Evolutionary conservation across 2,888 invertebrate species (phyloP).

Genomic region (Cylloceria caligata): DNA sequence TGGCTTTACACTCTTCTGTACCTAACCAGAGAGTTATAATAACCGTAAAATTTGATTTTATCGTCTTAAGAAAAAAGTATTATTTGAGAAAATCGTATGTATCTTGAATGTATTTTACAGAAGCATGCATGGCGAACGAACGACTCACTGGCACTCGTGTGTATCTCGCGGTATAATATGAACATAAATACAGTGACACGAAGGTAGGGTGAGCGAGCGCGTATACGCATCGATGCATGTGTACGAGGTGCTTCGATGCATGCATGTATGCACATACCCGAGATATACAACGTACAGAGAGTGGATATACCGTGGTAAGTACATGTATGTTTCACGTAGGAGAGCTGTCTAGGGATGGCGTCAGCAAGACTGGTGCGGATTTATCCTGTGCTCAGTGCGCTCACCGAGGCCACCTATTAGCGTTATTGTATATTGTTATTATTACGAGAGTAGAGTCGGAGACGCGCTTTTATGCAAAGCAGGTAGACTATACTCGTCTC

Average conservation of each 20-base stretch:
- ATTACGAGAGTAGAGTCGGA: conserved; percentile 72
- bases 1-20: neutral
- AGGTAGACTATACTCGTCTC: conserved; percentile 67
- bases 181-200: conserved; percentile 63
- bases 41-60: conserved; percentile 12
- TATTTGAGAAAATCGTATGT: conserved; percentile 45
- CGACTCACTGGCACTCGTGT: conserved; percentile 60
- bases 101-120: conserved; percentile 25
- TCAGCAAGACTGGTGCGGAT: conserved; percentile 74
- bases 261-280: conserved; percentile 28
- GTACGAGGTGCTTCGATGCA: conserved; percentile 52
- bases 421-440: conserved; percentile 79
- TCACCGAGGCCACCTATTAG: conserved; percentile 76
- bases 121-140: conserved; percentile 28
- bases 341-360: conserved; percentile 71
- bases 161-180: conserved; percentile 65
- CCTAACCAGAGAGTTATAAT: neutral
- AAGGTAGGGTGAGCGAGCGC: conserved; percentile 33
- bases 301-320: conserved; percentile 42
- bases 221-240: conserved; percentile 49
- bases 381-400: conserved; percentile 70
- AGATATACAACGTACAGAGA: conserved; percentile 50
- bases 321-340: conserved; percentile 53
- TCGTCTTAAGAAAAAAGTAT: conserved; percentile 8
- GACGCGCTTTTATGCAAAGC: conserved; percentile 76